A percentile compares a stretch with the other conserved stretches of the same genome.
These are phyloP conservation scores for Drosophila punjabiensis DNA, from an alignment of 1,140 invertebrate genomes.

Conservation along the genomic window DNA sequence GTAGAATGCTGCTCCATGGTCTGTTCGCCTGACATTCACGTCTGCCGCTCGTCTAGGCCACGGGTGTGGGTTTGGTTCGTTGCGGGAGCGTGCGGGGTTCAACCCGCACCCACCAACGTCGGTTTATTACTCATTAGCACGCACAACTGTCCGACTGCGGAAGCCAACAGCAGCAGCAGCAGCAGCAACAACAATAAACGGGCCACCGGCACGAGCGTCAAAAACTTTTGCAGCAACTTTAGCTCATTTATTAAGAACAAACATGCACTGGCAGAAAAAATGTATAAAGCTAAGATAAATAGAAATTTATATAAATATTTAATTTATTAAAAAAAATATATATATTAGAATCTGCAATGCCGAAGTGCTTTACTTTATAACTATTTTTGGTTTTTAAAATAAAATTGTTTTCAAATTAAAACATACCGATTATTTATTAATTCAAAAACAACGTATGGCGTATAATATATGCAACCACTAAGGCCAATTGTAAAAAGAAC, in stretches of 20 bases:
- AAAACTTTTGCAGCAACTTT: conserved; percentile 65
- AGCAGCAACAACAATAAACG: conserved; percentile 26
- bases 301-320: not conserved
- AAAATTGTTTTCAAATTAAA: too few species aligned
- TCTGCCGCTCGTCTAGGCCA: conserved; percentile 65
- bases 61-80: not conserved
- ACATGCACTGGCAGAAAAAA: conserved; percentile 9
- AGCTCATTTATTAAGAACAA: conserved; percentile 76
- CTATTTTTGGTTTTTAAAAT: too few species aligned
- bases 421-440: too few species aligned
- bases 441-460: too few species aligned
- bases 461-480: too few species aligned
- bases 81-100: not conserved
- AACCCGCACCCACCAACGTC: conserved; percentile 28
- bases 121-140: conserved; percentile 84
- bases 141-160: conserved; percentile 56
- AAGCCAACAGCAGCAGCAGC: conserved; percentile 21
- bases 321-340: too few species aligned
- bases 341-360: too few species aligned
- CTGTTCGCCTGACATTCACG: conserved; percentile 70
- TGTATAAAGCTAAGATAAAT: not conserved
- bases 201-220: conserved; percentile 26
- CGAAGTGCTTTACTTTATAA: too few species aligned
- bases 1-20: conserved; percentile 50
- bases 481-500: too few species aligned